phyloP scores from a whole-genome alignment of 2,888 invertebrate genomes.

The Synanthedon vespiformis region DNA sequence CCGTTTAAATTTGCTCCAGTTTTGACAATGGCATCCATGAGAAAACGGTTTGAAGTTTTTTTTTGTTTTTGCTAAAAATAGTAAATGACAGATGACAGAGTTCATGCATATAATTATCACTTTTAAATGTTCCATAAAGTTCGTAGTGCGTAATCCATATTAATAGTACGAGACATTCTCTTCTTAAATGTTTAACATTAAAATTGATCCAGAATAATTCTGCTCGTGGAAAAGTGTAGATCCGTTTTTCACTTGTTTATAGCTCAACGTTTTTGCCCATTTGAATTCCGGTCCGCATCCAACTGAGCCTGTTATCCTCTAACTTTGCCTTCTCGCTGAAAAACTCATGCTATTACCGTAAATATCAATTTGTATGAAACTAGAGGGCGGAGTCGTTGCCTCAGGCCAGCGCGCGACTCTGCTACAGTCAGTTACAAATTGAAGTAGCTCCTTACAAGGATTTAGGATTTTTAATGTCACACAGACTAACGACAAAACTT shows the following conservation, averaged over 20 bases:
- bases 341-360: slow-evolving; percentile 67
- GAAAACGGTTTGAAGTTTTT: no score
- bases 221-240: slow-evolving; percentile 38
- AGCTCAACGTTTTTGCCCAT: slow-evolving; percentile 50
- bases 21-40: no score
- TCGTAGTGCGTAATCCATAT: no score
- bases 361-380: slow-evolving; percentile 71
- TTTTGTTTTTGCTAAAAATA: no score
- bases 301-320: slow-evolving; percentile 58
- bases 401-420: slow-evolving; percentile 31
- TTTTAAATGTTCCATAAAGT: no score
- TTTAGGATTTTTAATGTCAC: slow-evolving; percentile 44
- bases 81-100: no score
- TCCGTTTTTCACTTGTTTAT: slow-evolving; percentile 50
- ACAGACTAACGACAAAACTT: slow-evolving; percentile 29
- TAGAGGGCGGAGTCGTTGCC: slow-evolving; percentile 50
- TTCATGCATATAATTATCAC: no score
- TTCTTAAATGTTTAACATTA: slow-evolving; percentile 24
- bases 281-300: slow-evolving; percentile 52
- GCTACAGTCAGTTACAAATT: slow-evolving; percentile 53
- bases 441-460: slow-evolving; percentile 45
- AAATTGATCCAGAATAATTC: slow-evolving; percentile 49
- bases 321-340: slow-evolving; percentile 58
- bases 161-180: slow-evolving; percentile 2
- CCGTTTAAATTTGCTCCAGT: no score